Conservation (phyloP, 2,797 vertebrate genomes). For the Myotis planiceps region DNA sequence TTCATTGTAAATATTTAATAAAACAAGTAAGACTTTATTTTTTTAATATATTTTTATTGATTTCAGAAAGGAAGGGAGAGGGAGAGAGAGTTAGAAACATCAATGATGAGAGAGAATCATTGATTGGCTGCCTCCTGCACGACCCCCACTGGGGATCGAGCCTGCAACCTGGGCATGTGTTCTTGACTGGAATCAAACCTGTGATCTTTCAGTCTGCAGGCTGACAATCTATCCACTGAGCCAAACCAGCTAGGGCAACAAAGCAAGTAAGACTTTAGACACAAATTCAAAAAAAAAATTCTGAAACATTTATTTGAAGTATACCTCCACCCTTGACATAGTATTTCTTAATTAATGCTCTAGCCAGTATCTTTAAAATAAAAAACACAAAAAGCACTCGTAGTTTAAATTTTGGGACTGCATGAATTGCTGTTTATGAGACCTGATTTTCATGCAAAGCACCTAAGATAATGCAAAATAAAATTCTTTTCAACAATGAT, state of each 20-base stretch:
- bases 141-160: too few relatives aligned
- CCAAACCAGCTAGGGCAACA: background rate
- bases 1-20: background rate
- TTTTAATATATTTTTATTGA: too few relatives aligned
- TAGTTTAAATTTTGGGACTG: background rate
- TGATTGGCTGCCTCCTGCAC: too few relatives aligned
- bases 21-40: background rate
- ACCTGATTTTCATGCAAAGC: conserved; percentile 6
- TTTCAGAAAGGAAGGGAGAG: too few relatives aligned
- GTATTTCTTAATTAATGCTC: background rate
- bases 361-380: background rate
- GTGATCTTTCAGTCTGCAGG: too few relatives aligned
- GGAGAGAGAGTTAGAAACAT: too few relatives aligned
- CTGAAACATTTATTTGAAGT: background rate
- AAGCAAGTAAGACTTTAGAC: background rate
- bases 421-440: background rate
- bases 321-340: background rate
- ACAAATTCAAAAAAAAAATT: background rate
- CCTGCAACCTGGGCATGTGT: too few relatives aligned
- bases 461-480: background rate
- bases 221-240: too few relatives aligned
- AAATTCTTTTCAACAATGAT: background rate
- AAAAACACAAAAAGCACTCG: background rate
- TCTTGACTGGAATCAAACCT: too few relatives aligned
- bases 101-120: too few relatives aligned